Conservation (phyloP, 2,888 invertebrate species). For the Epicampocera succincta region DNA sequence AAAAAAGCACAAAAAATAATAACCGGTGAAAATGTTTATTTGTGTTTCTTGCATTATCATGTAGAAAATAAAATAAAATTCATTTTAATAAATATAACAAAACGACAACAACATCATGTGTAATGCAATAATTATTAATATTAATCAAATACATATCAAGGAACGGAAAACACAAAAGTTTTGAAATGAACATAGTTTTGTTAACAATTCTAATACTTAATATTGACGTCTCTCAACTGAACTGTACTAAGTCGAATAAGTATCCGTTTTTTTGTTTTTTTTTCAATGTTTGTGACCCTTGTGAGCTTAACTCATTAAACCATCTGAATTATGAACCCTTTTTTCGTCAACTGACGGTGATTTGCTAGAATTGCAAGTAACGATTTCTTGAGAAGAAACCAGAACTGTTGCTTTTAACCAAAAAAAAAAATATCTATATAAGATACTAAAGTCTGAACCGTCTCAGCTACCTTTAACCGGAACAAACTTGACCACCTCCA, state of each 20-base stretch:
- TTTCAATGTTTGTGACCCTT: not conserved
- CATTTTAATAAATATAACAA: slow-evolving; percentile 25
- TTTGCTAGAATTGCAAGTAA: too few species aligned
- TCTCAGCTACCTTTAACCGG: too few species aligned
- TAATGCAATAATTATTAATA: slow-evolving; percentile 33
- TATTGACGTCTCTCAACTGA: not conserved
- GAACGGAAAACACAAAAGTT: slow-evolving; percentile 27
- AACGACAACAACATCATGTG: slow-evolving; percentile 17
- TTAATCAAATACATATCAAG: slow-evolving; percentile 37
- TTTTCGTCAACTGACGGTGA: too few species aligned
- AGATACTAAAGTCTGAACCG: too few species aligned
- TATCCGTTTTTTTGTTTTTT: not conserved
- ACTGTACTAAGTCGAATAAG: too few species aligned
- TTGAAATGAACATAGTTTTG: slow-evolving; percentile 14
- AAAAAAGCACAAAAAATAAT: slow-evolving; percentile 46
- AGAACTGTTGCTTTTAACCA: too few species aligned
- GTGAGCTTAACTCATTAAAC: too few species aligned
- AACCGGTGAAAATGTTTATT: slow-evolving; percentile 46
- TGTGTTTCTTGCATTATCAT: slow-evolving; percentile 27
- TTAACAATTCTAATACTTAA: slow-evolving; percentile 3
- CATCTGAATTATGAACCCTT: too few species aligned
- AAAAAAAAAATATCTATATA: too few species aligned
- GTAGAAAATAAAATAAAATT: slow-evolving; percentile 43
- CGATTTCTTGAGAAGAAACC: too few species aligned
- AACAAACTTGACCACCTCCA: too few species aligned